phyloP scores from a whole-genome alignment of 2,113 vertebrate species.

The Ameiurus melas region DNA sequence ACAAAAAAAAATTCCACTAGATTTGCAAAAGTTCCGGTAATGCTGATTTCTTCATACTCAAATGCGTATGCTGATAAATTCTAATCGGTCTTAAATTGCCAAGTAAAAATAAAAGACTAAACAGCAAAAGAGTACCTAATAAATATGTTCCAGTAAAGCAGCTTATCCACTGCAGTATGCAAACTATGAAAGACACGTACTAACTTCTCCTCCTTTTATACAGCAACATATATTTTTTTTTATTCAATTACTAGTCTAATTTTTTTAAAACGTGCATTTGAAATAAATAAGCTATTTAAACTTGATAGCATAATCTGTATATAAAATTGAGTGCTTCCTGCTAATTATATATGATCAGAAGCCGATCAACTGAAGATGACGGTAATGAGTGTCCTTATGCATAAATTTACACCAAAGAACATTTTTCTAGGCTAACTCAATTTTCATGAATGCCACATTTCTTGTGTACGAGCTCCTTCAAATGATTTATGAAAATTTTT shows the following conservation, averaged over 20 bases:
- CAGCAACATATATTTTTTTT: neutral
- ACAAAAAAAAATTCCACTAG: neutral
- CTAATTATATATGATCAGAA: neutral
- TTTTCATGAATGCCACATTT: neutral
- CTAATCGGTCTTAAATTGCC: neutral
- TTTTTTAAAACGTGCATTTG: neutral
- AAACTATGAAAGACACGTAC: neutral
- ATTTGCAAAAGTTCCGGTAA: neutral
- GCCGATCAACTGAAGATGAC: neutral
- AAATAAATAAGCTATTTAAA: constrained; percentile 1
- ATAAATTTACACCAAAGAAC: neutral
- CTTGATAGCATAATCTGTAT: neutral
- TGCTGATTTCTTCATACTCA: neutral
- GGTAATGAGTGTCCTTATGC: neutral
- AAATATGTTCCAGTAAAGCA: neutral
- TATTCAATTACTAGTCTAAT: no score
- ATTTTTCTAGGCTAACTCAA: neutral
- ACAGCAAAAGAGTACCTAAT: neutral
- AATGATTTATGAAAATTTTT: neutral
- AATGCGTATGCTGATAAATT: neutral
- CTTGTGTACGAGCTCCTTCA: neutral
- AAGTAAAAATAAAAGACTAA: neutral
- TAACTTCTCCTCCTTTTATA: neutral
- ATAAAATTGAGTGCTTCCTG: neutral
- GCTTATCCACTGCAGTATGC: neutral